phyloP scores from a whole-genome alignment of 1,140 invertebrate species.

The Aphaenogaster floridana region DNA sequence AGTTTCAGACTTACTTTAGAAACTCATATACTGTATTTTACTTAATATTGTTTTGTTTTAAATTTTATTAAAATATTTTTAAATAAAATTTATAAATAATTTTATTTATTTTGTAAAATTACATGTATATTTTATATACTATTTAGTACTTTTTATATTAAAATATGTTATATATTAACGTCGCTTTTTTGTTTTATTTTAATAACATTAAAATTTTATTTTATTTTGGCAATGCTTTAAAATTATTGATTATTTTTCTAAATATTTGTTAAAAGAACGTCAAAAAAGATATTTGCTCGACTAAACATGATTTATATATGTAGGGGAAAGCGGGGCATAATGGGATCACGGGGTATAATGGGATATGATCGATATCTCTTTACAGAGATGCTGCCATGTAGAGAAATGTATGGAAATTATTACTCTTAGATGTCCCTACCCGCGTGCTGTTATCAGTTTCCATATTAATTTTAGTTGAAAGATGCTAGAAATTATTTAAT shows the following conservation, averaged over 20 bases:
- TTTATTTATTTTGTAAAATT: not conserved
- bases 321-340: too few relatives aligned
- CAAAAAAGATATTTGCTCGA: not conserved
- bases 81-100: not conserved
- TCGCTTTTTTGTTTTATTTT: not conserved
- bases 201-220: not conserved
- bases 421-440: too few relatives aligned
- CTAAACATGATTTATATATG: not conserved
- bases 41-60: not conserved
- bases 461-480: too few relatives aligned
- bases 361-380: too few relatives aligned
- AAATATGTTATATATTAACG: not conserved
- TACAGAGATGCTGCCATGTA: too few relatives aligned
- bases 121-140: not conserved
- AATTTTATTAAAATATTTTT: not conserved
- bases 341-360: too few relatives aligned
- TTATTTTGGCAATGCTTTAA: not conserved
- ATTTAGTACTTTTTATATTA: not conserved
- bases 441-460: too few relatives aligned
- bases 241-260: not conserved
- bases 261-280: not conserved
- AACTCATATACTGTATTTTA: not conserved
- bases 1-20: conserved; percentile 11
- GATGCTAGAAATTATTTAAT: too few relatives aligned
- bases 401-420: too few relatives aligned